Conservation (phyloP, 2,113 vertebrate species). For the Notiomystis cincta region DNA sequence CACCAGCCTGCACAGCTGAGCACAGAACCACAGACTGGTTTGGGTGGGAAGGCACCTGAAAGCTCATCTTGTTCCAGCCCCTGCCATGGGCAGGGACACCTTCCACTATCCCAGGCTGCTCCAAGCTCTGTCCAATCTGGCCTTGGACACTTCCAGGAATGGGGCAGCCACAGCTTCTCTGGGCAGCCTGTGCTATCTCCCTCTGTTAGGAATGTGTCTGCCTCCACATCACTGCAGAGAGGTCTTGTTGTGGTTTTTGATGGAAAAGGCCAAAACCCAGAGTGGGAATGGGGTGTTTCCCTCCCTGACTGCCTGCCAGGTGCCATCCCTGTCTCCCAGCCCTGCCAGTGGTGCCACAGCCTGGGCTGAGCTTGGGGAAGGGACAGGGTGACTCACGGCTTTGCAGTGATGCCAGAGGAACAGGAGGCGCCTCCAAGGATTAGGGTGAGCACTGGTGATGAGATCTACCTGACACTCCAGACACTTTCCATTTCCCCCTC, state of each 20-base stretch:
- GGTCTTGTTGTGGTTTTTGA: neutral
- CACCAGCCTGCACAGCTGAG: neutral
- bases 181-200: neutral
- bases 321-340: neutral
- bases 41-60: neutral
- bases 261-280: neutral
- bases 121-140: accelerated
- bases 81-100: neutral
- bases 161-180: neutral
- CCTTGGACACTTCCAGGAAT: neutral
- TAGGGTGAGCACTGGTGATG: neutral
- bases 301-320: neutral
- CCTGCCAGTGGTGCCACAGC: neutral
- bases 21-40: neutral
- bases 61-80: neutral
- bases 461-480: neutral
- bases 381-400: neutral
- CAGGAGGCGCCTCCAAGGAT: accelerated
- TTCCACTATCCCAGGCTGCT: accelerated
- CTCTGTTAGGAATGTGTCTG: neutral
- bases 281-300: neutral
- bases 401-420: neutral
- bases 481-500: neutral
- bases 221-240: neutral
- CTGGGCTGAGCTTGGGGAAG: neutral